Conservation (phyloP, 2,888 invertebrate species). For the Rotaria socialis region DNA sequence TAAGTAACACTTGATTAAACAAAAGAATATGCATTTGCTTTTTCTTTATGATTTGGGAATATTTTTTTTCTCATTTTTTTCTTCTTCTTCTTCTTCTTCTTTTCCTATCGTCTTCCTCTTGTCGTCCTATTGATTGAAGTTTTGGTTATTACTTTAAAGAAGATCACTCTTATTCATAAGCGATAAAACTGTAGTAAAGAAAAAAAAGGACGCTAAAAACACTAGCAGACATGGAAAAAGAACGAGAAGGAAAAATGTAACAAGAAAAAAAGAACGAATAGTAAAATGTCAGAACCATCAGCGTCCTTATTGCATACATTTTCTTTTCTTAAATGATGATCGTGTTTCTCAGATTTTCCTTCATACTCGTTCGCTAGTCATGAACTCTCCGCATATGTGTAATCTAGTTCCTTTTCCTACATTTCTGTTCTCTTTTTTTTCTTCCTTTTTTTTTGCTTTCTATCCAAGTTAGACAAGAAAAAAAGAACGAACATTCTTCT, state of each 20-base stretch:
- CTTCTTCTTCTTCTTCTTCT: background rate
- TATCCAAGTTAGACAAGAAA: constrained; percentile 10
- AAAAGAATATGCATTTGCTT: background rate
- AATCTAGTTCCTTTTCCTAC: background rate
- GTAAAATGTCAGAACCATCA: background rate
- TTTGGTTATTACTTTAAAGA: background rate
- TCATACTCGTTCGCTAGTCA: background rate
- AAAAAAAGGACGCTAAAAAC: background rate
- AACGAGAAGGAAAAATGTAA: background rate
- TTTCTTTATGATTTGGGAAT: background rate
- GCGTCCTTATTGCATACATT: background rate
- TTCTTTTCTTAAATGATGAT: background rate
- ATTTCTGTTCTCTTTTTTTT: background rate
- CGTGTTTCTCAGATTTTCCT: constrained; percentile 11
- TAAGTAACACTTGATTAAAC: background rate
- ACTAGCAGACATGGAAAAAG: background rate
- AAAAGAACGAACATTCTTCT: background rate
- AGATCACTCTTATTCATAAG: background rate
- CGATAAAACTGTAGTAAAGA: background rate
- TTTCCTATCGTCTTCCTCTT: background rate
- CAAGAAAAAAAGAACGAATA: background rate
- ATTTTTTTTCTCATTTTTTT: background rate
- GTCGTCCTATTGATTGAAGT: background rate
- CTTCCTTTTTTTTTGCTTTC: background rate
- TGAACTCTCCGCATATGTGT: background rate